A percentile compares a stretch with the other conserved stretches of the same genome.
phyloP scores from a whole-genome alignment of 1,140 invertebrate species.

The Drosophila asahinai region DNA sequence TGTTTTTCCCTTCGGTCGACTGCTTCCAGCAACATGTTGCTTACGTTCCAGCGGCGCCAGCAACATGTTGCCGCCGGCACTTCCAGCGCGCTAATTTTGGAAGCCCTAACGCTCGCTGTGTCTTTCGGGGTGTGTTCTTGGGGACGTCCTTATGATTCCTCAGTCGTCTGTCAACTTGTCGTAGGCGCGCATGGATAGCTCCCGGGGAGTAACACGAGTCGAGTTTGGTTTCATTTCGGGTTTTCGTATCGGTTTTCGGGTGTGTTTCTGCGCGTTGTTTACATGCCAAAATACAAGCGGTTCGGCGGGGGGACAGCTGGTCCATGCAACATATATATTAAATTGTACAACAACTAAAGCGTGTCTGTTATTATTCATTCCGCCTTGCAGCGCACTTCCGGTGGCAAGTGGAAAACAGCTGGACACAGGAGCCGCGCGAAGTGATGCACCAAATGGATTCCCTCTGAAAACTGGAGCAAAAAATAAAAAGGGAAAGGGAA shows the following conservation, averaged over 20 bases:
- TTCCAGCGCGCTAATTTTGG: conserved; percentile 72
- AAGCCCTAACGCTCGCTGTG: conserved; percentile 26
- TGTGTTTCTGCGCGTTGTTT: conserved; percentile 11
- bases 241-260: background rate
- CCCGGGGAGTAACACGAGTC: background rate
- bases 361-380: conserved; percentile 66
- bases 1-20: background rate
- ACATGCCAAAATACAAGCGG: conserved; percentile 27
- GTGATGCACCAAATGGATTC: conserved; percentile 44
- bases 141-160: conserved; percentile 42
- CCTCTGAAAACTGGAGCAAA: conserved; percentile 20
- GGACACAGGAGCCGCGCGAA: conserved; percentile 41
- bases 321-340: conserved; percentile 7
- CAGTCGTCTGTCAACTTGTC: conserved; percentile 76
- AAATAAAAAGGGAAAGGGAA: background rate
- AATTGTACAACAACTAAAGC: conserved; percentile 45
- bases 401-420: conserved; percentile 55
- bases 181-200: conserved; percentile 45
- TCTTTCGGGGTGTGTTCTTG: conserved; percentile 59
- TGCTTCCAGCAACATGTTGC: conserved; percentile 26
- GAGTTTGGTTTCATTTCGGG: conserved; percentile 12
- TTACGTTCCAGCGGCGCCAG: background rate
- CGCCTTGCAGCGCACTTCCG: conserved; percentile 69
- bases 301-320: conserved; percentile 13
- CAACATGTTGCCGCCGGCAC: conserved; percentile 60